Conservation (phyloP, 2,797 vertebrate species). For the Syngnathus acus region DNA sequence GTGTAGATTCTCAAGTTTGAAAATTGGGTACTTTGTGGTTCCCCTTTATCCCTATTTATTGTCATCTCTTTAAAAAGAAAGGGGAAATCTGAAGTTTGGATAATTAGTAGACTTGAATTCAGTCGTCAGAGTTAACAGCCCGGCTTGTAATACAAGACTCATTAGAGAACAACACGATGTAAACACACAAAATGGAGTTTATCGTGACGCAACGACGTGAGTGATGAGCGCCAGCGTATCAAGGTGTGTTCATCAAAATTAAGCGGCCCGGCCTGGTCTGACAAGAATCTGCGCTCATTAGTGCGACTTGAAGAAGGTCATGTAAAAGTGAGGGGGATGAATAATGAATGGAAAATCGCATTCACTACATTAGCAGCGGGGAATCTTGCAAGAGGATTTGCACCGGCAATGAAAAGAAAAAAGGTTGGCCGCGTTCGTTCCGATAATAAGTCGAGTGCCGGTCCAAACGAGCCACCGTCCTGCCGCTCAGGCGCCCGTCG, state of each 20-base stretch:
- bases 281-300: slow-evolving; percentile 13
- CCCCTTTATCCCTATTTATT: too few species aligned
- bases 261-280: neutral
- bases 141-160: neutral
- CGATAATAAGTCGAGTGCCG: slow-evolving; percentile 50
- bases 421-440: slow-evolving; percentile 4
- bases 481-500: slow-evolving; percentile 42
- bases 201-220: neutral
- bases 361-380: neutral
- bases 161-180: neutral
- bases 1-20: too few species aligned
- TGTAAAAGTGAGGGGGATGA: slow-evolving; percentile 23
- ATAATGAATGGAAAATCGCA: slow-evolving; percentile 28
- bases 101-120: neutral
- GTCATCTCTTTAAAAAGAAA: too few species aligned
- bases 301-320: slow-evolving; percentile 13
- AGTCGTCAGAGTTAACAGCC: neutral
- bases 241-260: neutral
- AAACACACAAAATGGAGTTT: neutral
- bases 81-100: neutral
- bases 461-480: slow-evolving; percentile 53
- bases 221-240: neutral
- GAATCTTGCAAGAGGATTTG: neutral
- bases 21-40: too few species aligned
- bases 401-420: neutral